Conservation (phyloP, 2,888 invertebrate species). For the Lasioglossum morio region DNA sequence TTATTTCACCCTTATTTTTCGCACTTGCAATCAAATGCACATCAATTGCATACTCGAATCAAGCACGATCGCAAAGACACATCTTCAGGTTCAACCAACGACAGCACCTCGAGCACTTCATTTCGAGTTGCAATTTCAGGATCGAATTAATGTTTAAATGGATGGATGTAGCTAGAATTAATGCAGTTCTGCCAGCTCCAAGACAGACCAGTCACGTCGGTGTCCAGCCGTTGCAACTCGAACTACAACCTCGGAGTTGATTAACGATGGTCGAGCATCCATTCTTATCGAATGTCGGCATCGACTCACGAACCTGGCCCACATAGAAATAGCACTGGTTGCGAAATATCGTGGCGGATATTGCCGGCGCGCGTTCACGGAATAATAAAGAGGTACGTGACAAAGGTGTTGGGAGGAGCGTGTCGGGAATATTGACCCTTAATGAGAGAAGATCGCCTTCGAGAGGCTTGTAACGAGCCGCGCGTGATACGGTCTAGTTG, state of each 20-base stretch:
- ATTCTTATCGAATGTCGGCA: slow-evolving; percentile 26
- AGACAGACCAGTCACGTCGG: neutral
- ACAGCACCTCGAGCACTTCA: too few relatives aligned
- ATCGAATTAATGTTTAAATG: neutral
- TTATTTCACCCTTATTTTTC: too few relatives aligned
- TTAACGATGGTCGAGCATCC: slow-evolving; percentile 5
- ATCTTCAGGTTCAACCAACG: too few relatives aligned
- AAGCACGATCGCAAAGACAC: too few relatives aligned
- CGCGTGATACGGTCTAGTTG: neutral
- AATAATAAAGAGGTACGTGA: slow-evolving; percentile 56
- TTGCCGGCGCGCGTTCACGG: slow-evolving; percentile 27
- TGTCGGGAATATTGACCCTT: slow-evolving; percentile 22
- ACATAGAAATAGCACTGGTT: slow-evolving; percentile 25
- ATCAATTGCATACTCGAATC: too few relatives aligned
- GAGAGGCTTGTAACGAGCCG: neutral
- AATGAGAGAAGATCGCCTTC: slow-evolving; percentile 17
- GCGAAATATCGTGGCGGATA: slow-evolving; percentile 41
- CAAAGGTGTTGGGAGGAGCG: slow-evolving; percentile 9
- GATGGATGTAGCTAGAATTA: neutral
- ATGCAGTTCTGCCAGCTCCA: neutral
- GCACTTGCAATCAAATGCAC: too few relatives aligned
- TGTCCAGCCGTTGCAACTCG: neutral
- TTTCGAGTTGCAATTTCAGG: neutral
- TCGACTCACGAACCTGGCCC: slow-evolving; percentile 44
- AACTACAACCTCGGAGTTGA: neutral